Evolutionary conservation across 2,797 vertebrate species (phyloP).

Genomic region (Myotis daubentonii): DNA sequence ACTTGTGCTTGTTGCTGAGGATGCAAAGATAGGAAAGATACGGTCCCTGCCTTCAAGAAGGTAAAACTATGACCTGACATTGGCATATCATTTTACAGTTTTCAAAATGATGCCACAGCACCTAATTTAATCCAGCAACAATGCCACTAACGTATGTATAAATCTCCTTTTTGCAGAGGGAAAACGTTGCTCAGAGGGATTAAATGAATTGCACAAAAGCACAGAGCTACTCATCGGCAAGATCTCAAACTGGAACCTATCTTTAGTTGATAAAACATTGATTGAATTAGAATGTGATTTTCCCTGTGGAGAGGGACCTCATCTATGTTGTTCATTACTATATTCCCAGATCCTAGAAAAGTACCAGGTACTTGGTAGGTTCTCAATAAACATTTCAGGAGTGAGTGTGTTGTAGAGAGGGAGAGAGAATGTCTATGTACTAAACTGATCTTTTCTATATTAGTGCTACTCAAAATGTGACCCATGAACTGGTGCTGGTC

Average conservation of each 20-base stretch:
- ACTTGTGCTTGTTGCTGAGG: background rate
- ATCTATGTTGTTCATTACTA: background rate
- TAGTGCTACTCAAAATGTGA: background rate
- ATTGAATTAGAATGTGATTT: background rate
- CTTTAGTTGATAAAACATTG: background rate
- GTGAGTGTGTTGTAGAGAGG: background rate
- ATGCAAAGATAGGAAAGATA: background rate
- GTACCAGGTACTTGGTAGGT: background rate
- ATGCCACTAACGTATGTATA: background rate
- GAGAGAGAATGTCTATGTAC: background rate
- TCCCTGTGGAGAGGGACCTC: background rate
- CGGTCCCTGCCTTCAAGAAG: background rate
- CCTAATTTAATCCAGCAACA: conserved; percentile 40
- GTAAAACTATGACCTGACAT: background rate
- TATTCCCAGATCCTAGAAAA: background rate
- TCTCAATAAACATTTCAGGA: conserved; percentile 7
- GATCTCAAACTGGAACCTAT: background rate
- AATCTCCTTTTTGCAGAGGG: background rate
- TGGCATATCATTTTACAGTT: background rate
- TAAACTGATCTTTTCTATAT: background rate
- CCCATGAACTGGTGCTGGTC: background rate
- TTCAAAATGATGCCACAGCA: background rate
- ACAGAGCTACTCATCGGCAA: conserved; percentile 8
- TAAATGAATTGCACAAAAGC: background rate
- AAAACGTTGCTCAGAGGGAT: conserved; percentile 35